These are phyloP conservation scores for Sorex araneus DNA, from an alignment of 2,113 vertebrate species.

Conservation along the genomic window DNA sequence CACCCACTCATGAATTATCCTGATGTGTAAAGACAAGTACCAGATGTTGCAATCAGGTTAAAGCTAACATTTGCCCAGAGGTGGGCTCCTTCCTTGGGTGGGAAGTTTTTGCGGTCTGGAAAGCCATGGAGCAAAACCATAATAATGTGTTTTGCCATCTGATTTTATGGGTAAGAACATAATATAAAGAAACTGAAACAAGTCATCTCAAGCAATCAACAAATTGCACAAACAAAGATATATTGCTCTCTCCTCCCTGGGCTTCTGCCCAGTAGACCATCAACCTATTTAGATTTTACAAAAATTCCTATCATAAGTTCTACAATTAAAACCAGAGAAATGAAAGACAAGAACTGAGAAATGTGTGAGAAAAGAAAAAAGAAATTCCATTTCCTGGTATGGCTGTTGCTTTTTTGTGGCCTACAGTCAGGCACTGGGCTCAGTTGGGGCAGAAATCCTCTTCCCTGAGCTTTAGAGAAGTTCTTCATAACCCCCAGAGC, in stretches of 20 bases:
- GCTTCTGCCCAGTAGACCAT: slow-evolving; percentile 9
- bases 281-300: neutral
- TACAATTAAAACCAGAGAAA: slow-evolving; percentile 16
- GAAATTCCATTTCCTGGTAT: neutral
- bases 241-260: neutral
- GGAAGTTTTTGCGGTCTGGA: neutral
- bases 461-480: neutral
- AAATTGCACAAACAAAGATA: neutral
- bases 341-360: neutral
- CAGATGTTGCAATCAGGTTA: neutral
- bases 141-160: neutral
- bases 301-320: neutral
- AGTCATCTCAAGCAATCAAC: slow-evolving; percentile 38
- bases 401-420: neutral
- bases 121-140: neutral
- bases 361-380: neutral
- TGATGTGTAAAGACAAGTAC: slow-evolving; percentile 11
- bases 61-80: neutral
- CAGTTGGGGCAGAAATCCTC: neutral
- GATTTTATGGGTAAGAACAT: slow-evolving; percentile 27
- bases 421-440: neutral
- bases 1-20: neutral
- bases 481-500: neutral
- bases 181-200: neutral
- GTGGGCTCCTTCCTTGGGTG: neutral